Base-by-base conservation (phyloP, 1,140 invertebrate genomes). In the Eriosoma lanigerum region DNA sequence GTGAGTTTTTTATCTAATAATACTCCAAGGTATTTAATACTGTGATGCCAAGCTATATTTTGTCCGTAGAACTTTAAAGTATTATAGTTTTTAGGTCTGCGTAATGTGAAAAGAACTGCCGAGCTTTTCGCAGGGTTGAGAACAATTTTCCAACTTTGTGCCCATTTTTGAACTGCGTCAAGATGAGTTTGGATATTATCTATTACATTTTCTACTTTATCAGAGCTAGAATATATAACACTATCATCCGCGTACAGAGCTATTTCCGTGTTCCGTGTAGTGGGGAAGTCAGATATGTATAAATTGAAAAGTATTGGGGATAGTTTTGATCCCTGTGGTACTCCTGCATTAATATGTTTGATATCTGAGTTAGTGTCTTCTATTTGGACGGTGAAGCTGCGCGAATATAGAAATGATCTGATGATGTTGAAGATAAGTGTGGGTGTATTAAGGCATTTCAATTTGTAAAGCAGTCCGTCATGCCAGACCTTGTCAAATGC, bases 1-100 rank as follows among this genome's bases (percentile, higher is more conserved):
- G n/a, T n/a, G n/a, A n/a, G n/a, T n/a, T n/a, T n/a, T n/a, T n/a
- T n/a, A n/a, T n/a, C n/a, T n/a, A 66, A 9, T n/a, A 66, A n/a
- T 32, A 66, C 62, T 10, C 32, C 62, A 32, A 66, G 62, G 10
- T 64, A 64, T 64, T 64, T 44, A 21, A 44, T 44, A n/a, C n/a
- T 66, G 13, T 1, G 62, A 19, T 24, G 44, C 62, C 62, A 66
- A 17, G 32, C 24, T 32, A 44, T 64, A 17, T 32, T 64, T 21
- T 64, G 13, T 3, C 17, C 62, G 19, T 66, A 19, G 26, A 66
- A 26, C 19, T 38, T 44, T n/a, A 44, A 38, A 38, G 26, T 66
- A 19, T n/a, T 38, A 44, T 29, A 32, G 19, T 29, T 44, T 66
- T 44, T 66, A 17, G 62, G 62, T 29, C 17, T 26, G 19, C 29